These are phyloP conservation scores for Sylvietta virens DNA, from an alignment of 2,113 vertebrate genomes.

Conservation along the genomic window DNA sequence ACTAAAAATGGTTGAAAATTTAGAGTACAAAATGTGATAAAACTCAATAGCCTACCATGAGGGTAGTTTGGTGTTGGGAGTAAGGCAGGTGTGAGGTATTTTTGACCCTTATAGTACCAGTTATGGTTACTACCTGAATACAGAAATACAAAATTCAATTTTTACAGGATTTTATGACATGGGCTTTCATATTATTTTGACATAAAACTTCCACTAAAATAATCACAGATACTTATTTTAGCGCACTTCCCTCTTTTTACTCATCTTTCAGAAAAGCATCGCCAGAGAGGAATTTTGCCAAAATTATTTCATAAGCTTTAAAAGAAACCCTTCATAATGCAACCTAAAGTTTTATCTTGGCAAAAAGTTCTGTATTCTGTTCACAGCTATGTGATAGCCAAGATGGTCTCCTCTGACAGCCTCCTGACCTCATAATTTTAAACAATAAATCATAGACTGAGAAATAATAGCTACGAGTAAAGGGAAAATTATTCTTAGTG, in stretches of 20 bases:
- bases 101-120: background rate
- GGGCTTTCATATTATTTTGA: background rate
- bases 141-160: background rate
- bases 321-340: background rate
- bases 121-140: background rate
- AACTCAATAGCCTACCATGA: background rate
- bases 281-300: background rate
- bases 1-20: background rate
- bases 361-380: background rate
- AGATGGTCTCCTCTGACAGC: background rate
- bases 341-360: background rate
- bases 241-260: background rate
- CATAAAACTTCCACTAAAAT: conserved; percentile 8
- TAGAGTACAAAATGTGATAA: background rate
- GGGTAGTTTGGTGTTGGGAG: background rate
- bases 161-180: background rate
- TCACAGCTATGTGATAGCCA: background rate
- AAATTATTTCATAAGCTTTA: background rate
- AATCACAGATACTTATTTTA: background rate
- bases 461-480: background rate
- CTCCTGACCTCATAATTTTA: background rate
- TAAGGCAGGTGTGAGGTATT: background rate
- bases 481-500: background rate
- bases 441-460: background rate
- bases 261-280: background rate